Base-by-base conservation (phyloP, 2,113 vertebrate genomes). In the Struthidea cinerea region DNA sequence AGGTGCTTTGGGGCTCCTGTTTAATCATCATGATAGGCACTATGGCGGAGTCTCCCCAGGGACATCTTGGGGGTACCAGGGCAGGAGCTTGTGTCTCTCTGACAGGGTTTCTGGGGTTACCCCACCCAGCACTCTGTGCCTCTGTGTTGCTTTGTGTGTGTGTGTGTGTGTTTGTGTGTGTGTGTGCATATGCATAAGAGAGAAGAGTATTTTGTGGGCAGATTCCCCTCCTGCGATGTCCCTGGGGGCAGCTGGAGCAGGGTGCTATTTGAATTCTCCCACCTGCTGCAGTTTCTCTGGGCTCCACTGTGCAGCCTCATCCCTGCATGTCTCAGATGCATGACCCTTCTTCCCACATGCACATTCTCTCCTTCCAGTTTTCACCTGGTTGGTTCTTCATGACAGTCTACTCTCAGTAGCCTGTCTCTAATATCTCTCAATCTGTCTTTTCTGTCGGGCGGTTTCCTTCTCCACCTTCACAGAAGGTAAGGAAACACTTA, bases 251-350 rank as follows among this genome's bases (percentile, higher is more conserved):
- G 44, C 26, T 2, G 5, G 28, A 65, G 37, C 65, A 69, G 49
- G 26, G 13, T 59, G 33, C 19, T 60, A 0, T 60, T 79, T 91
- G 56, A 26, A 37, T 65, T 78, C 30, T 39, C 4, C 22, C 16
- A 42, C 30, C 49, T 60, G 44, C 55, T 78, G 39, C 6, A 6
- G 7, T 61, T 88, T 53, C 22, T 61, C 57, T 68, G 60, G 41
- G 8, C 44, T 59, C 28, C 1, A 1, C 20, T 50, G 33, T 0
- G 1, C 7, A 8, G 8, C 39, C 26, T 22, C 6, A 22, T 76
- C 26, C 28, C 18, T 52, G 3, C 23, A 9, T n/a, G 12, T 71
- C 39, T 83, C 73, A 69, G 26, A 33, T 56, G 6, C 33, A 28
- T 60, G 49, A 57, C 10, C 7, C 20, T 35, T 30, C 20, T 53